Evolutionary conservation across 2,113 vertebrate genomes (phyloP).

Genomic region (Vulpes vulpes): DNA sequence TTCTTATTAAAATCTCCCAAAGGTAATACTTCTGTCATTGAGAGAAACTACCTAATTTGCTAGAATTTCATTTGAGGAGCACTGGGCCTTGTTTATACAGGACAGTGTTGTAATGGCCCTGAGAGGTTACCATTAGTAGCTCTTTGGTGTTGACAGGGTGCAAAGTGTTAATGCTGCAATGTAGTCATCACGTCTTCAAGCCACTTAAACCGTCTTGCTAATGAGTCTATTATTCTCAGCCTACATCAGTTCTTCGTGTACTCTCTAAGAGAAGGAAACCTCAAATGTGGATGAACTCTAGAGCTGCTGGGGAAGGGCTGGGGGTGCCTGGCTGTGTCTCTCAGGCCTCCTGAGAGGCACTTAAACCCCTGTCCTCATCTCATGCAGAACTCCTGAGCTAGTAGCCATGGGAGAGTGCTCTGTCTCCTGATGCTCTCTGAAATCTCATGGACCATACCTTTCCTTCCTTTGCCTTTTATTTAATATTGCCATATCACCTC

Average conservation of each 20-base stretch:
- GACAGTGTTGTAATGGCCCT: not conserved
- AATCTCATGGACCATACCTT: not conserved
- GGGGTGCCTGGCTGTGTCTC: not conserved
- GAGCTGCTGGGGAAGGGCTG: not conserved
- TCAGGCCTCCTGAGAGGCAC: not conserved
- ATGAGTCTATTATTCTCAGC: not conserved
- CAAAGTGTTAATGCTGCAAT: not conserved
- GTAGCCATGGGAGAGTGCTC: too few species aligned
- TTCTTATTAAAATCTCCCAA: not conserved
- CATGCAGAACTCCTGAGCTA: not conserved
- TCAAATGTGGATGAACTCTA: not conserved
- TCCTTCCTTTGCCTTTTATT: not conserved
- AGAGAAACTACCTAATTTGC: not conserved
- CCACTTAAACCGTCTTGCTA: not conserved
- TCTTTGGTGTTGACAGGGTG: conserved; percentile 10
- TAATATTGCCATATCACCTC: not conserved
- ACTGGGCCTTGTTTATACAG: not conserved
- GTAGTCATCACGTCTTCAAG: not conserved
- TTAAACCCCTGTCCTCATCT: not conserved
- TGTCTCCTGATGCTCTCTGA: not conserved
- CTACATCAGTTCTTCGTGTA: not conserved
- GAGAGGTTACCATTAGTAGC: not conserved
- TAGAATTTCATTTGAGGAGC: not conserved
- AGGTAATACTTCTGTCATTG: not conserved
- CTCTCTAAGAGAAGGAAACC: not conserved